Conservation (phyloP, 2,113 vertebrate species). For the Serinus canaria region DNA sequence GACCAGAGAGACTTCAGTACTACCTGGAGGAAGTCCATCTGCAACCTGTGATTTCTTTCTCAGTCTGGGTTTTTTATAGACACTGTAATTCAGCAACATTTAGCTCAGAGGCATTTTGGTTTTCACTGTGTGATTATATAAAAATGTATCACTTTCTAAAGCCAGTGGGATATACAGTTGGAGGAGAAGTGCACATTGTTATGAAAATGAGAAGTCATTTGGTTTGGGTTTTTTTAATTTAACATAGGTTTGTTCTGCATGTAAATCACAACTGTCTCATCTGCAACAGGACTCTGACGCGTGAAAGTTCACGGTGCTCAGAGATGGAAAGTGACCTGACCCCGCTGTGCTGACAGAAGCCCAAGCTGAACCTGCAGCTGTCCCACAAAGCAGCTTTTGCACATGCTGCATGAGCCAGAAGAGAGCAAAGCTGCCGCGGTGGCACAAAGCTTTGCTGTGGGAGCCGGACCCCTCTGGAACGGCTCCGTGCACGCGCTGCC, state of each 20-base stretch:
- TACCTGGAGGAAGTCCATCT: background rate
- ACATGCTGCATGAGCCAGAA: rapidly evolving
- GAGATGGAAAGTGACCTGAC: background rate
- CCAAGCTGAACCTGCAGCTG: rapidly evolving
- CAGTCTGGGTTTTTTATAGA: background rate
- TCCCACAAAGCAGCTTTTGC: background rate
- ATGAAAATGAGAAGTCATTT: background rate
- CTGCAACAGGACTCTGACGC: background rate
- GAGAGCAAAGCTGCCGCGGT: rapidly evolving
- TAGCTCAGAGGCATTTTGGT: background rate
- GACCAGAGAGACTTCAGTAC: background rate
- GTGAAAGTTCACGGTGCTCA: background rate
- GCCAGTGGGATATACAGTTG: background rate
- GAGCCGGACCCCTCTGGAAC: background rate
- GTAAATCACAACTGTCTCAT: background rate
- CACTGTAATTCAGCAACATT: background rate
- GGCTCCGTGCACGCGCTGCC: rapidly evolving
- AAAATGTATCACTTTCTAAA: background rate
- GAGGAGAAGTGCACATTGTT: background rate
- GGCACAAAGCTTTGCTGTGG: background rate
- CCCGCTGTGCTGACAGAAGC: background rate
- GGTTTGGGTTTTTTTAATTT: background rate
- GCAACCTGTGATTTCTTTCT: background rate
- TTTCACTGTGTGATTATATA: background rate
- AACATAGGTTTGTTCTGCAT: background rate